Conservation (phyloP, 2,888 invertebrate genomes). For the Lasioglossum malachurum region DNA sequence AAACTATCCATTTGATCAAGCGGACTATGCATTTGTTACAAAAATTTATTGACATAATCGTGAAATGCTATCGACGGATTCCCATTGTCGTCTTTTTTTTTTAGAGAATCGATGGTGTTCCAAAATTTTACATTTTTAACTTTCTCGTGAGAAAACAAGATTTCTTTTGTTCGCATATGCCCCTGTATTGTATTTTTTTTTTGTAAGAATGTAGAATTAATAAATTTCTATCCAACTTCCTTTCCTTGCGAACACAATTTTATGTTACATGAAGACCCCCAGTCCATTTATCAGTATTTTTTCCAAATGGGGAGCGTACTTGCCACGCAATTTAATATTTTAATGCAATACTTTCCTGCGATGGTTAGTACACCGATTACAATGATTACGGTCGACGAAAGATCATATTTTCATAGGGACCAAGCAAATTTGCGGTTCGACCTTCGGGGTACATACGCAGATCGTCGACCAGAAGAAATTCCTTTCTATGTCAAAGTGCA, state of each 20-base stretch:
- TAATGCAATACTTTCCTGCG: neutral
- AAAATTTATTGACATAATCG: neutral
- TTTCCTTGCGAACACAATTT: neutral
- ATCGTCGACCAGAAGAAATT: conserved; percentile 1
- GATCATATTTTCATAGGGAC: neutral
- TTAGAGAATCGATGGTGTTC: too few species aligned
- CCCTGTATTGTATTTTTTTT: too few species aligned
- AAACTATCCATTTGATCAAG: neutral
- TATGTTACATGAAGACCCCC: neutral
- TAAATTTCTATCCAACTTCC: neutral
- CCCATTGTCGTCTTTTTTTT: too few species aligned
- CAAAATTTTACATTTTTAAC: neutral
- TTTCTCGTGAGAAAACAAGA: neutral
- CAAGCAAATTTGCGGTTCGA: conserved; percentile 11
- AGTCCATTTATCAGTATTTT: neutral
- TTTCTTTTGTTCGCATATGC: neutral
- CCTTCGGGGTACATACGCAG: neutral
- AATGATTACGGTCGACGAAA: neutral
- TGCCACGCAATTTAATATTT: neutral
- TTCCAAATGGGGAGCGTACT: neutral
- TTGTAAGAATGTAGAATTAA: neutral
- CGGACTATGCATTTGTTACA: neutral
- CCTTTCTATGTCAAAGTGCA: conserved; percentile 29
- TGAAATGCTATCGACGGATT: too few species aligned
- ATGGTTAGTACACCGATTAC: neutral